Conservation (phyloP, 2,113 vertebrate species). For the Perognathus longimembris region DNA sequence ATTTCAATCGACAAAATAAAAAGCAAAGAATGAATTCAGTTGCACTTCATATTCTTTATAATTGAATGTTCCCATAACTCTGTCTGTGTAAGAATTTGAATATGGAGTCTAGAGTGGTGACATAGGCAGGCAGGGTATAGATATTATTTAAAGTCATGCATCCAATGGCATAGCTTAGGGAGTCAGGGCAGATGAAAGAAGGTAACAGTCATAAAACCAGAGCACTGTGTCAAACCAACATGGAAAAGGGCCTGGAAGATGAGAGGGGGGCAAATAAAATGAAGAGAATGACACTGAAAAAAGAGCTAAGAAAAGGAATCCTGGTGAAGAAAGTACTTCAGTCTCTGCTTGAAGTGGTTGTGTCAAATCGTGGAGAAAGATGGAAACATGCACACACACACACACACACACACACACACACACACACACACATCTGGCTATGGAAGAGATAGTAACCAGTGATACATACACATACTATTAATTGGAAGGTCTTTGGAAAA, state of each 20-base stretch:
- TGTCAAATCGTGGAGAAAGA: neutral
- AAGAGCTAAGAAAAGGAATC: neutral
- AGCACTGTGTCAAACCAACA: neutral
- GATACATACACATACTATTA: neutral
- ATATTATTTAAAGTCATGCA: neutral
- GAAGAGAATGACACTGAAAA: neutral
- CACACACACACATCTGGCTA: neutral
- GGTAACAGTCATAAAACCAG: neutral
- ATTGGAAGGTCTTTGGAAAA: neutral
- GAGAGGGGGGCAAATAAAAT: neutral
- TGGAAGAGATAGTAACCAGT: neutral
- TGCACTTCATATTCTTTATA: neutral
- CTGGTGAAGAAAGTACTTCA: conserved; percentile 9
- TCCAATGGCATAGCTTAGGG: neutral
- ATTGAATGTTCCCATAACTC: neutral
- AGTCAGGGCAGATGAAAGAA: neutral
- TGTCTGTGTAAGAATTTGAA: neutral
- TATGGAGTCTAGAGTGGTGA: neutral
- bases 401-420: too few species aligned
- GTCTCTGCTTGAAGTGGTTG: neutral
- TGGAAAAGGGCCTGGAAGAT: neutral
- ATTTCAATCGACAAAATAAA: neutral
- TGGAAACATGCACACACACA: neutral
- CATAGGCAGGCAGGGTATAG: neutral
- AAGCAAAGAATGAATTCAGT: neutral